A percentile compares a stretch with the other conserved stretches of the same genome.
Evolutionary conservation across 2,113 vertebrate species (phyloP).

Genomic region (Puma concolor): DNA sequence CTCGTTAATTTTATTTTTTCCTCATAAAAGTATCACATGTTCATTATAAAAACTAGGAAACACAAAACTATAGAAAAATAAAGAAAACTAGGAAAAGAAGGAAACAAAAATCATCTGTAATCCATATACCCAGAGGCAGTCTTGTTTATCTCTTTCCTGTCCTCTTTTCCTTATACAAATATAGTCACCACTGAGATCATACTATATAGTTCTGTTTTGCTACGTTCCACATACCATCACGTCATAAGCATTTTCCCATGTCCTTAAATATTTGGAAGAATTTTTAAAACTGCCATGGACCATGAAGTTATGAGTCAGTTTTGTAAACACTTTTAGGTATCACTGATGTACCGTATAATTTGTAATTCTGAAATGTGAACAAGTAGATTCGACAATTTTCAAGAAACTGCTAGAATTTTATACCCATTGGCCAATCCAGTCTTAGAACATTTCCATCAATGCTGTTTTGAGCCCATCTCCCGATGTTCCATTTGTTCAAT

Average conservation of each 20-base stretch:
- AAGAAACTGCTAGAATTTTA: neutral
- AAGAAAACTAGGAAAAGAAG: neutral
- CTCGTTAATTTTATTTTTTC: neutral
- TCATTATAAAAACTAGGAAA: neutral
- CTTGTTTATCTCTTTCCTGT: neutral
- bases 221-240: neutral
- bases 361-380: neutral
- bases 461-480: neutral
- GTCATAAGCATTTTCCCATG: neutral
- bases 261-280: neutral
- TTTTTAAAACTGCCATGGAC: conserved; percentile 12
- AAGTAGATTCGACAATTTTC: neutral
- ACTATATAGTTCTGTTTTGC: neutral
- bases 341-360: neutral
- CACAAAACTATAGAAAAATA: neutral
- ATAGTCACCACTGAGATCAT: neutral
- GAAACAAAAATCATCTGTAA: neutral
- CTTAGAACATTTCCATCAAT: neutral
- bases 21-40: neutral
- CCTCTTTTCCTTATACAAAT: neutral
- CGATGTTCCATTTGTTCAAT: neutral
- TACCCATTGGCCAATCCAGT: neutral
- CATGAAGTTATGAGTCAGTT: neutral
- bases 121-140: neutral
- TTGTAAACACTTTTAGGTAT: neutral